Base-by-base conservation (phyloP, 2,888 invertebrate species). In the Lepidocyrtinus sp. region DNA sequence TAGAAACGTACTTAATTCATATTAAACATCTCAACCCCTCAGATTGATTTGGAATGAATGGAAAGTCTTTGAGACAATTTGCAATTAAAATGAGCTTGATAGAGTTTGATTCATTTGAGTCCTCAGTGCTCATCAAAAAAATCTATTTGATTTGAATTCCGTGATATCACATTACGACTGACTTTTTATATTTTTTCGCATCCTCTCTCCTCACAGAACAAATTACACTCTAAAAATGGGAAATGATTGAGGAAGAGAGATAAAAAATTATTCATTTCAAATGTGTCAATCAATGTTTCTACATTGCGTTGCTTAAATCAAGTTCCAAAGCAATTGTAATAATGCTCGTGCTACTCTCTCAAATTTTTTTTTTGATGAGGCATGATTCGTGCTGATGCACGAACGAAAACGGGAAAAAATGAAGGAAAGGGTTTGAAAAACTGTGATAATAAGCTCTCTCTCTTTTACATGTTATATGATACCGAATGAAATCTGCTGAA, bases 181-280 rank as follows among this genome's bases (percentile, higher is more conserved):
- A 50, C n/a, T n/a, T 50, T 12, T 17, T 17, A 50, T 50, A 36
- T 36, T 36, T 36, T 36, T 36, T 7, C 36, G 5, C 15, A 50
- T 50, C 2, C 17, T 12, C 50, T 50, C 12, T 50, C 17, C 50
- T 25, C n/a, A 17, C 25, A 19, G 68, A 62, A 55, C 36, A 71
- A 75, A 80, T 80, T 80, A 75, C 65, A 74, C 59, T 71, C 63
- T 27, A 65, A 72, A 75, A 82, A 77, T 75, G 63, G 82, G 64
- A 70, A 77, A 70, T 74, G 82, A 82, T 76, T 69, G 68, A 25
- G 70, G 27, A 75, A 63, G 75, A 68, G 63, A 81, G 83, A 83
- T 81, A 83, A 81, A 83, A 83, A 83, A 83, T 81, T 83, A 83
- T 83, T 83, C 83, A 83, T 83, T 83, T 83, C 77, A 73, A 78